Conservation (phyloP, 2,797 vertebrate species). For the Distichodus sexfasciatus region DNA sequence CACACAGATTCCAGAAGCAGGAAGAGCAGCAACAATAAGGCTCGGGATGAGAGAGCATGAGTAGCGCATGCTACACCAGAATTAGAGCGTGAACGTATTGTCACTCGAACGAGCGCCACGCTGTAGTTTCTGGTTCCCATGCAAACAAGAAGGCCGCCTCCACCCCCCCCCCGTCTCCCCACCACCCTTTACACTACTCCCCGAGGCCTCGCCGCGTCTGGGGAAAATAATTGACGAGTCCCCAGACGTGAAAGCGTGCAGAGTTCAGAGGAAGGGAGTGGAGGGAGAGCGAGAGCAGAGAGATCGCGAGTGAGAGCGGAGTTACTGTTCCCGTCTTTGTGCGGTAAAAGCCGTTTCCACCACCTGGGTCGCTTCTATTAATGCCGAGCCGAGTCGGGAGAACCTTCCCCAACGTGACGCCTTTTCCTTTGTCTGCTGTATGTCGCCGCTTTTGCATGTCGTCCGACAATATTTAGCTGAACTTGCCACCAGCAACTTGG, state of each 20-base stretch:
- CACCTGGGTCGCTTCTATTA: conserved; percentile 48
- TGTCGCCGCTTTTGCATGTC: neutral
- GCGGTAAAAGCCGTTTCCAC: conserved; percentile 68
- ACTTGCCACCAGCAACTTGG: too few relatives aligned
- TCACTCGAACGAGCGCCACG: conserved; percentile 50
- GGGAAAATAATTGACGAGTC: conserved; percentile 81
- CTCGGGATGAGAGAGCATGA: conserved; percentile 57
- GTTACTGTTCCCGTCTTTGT: conserved; percentile 71
- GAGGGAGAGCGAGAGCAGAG: neutral
- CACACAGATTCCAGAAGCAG: conserved; percentile 66
- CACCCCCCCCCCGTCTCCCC: too few relatives aligned
- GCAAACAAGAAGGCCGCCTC: conserved; percentile 78
- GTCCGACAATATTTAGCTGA: too few relatives aligned
- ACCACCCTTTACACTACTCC: too few relatives aligned
- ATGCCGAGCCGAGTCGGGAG: conserved; percentile 65
- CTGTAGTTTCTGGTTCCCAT: conserved; percentile 73
- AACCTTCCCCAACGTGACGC: conserved; percentile 53
- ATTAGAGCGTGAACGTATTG: conserved; percentile 78
- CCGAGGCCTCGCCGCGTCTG: conserved; percentile 74
- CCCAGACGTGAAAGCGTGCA: conserved; percentile 72
- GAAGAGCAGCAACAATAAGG: conserved; percentile 71
- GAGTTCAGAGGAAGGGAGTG: conserved; percentile 49
- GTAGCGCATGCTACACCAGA: conserved; percentile 71
- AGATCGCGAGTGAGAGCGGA: too few relatives aligned
- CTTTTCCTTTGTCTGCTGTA: conserved; percentile 52